Evolutionary conservation across 2,113 vertebrate species (phyloP), one percentile per base, ranked within the genome.

Genomic region (Microcebus lehilahytsara): DNA sequence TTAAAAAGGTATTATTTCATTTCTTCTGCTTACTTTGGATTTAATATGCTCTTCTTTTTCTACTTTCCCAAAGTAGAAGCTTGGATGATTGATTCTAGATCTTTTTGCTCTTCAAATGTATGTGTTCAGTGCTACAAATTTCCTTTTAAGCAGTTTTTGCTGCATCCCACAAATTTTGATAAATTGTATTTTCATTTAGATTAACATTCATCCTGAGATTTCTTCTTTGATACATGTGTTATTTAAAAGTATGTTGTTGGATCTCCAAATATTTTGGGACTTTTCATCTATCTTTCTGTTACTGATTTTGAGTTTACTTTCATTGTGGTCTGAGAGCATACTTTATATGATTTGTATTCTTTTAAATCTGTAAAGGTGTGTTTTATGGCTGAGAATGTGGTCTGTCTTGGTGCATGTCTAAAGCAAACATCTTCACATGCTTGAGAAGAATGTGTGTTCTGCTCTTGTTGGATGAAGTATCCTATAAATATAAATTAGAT

Each of bases 161-260:
- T 72, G 20, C 3, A 66, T 86, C 27, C n/a, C 53, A 30, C 32
- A 69, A 51, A 40, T 71, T 95, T 95, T 77, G 51, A 8, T 78
- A 51, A 85, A 3, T 83, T 86, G 6, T 64, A 56, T 92, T 89
- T 89, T 93, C 30, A 16, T 22, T 74, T 86, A 56, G 32, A 85
- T 94, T 91, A 84, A 89, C 77, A 71, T 75, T 96, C 92, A 27
- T 88, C 78, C 84, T 25, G 20, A 89, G 85, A 60, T 22, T 40
- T 83, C 23, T 79, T 87, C 56, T 95, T 91, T 80, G 53, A 72
- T 27, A 64, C 19, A 34, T 66, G 27, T 92, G 3, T 92, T 67
- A 27, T 37, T 95, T 93, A 84, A 53, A 87, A 90, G 10, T 32
- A n/a, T 66, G 13, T 78, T 83, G 53, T 78, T 83, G 64, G 77